Evolutionary conservation across 2,888 invertebrate genomes (phyloP).

Genomic region (Cantharis flavilabris): DNA sequence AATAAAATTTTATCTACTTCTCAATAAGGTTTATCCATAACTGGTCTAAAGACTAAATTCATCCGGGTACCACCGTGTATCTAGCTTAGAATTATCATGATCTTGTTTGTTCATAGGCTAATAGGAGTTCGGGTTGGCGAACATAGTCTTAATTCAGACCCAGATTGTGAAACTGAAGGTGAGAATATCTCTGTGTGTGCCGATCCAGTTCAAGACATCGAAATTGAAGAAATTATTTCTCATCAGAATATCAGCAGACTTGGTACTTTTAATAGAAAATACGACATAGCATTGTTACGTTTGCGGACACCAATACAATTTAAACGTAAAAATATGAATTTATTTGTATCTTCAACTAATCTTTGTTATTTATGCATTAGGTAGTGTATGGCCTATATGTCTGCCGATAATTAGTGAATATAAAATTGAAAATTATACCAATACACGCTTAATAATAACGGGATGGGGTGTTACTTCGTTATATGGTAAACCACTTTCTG

Average conservation of each 20-base stretch:
- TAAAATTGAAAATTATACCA: conserved; percentile 53
- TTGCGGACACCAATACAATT: conserved; percentile 54
- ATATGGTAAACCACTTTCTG: neutral
- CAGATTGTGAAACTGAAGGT: conserved; percentile 52
- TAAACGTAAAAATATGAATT: conserved; percentile 37
- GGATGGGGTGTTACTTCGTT: conserved; percentile 72
- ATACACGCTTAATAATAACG: conserved; percentile 64
- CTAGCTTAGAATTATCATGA: too few species aligned
- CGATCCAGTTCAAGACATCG: conserved; percentile 58
- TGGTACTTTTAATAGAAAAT: conserved; percentile 53
- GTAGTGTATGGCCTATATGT: conserved; percentile 50
- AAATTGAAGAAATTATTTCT: conserved; percentile 55
- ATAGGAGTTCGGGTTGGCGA: conserved; percentile 64
- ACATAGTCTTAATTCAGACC: conserved; percentile 56
- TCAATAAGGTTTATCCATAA: too few species aligned
- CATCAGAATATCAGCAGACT: conserved; percentile 58
- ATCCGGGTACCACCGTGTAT: too few species aligned
- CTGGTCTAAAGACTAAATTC: too few species aligned
- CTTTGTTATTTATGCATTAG: neutral
- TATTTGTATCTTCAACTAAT: neutral
- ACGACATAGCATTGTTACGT: conserved; percentile 65
- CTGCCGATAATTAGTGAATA: conserved; percentile 50
- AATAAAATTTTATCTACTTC: too few species aligned
- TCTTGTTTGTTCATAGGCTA: too few species aligned
- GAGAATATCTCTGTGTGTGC: conserved; percentile 46